A percentile compares a stretch with the other conserved stretches of the same genome.
phyloP scores from a whole-genome alignment of 2,888 invertebrate genomes.

The Hoplodrina ambigua region DNA sequence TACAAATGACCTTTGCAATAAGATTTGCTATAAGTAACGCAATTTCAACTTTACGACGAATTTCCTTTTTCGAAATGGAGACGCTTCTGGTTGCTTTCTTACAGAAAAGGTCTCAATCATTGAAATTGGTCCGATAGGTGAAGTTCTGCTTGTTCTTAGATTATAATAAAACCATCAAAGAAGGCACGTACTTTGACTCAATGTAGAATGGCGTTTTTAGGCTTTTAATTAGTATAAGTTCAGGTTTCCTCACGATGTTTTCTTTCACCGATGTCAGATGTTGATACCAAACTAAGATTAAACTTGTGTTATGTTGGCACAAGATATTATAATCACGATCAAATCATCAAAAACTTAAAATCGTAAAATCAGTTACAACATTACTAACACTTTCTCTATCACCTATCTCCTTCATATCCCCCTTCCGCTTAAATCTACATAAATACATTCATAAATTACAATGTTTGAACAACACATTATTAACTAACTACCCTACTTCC shows the following conservation, averaged over 20 bases:
- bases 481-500: conserved; percentile 5
- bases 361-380: not conserved
- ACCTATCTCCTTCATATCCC: not conserved
- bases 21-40: not conserved
- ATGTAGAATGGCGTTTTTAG: no score
- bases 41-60: not conserved
- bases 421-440: conserved; percentile 8
- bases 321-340: no score
- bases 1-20: not conserved
- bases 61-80: not conserved
- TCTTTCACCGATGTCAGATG: no score
- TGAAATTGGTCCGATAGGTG: not conserved
- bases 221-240: no score
- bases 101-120: not conserved
- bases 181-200: no score
- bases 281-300: no score
- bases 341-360: not conserved
- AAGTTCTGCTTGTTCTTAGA: not conserved
- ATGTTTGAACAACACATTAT: conserved; percentile 23
- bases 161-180: no score
- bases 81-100: not conserved
- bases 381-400: not conserved
- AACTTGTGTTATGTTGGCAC: no score
- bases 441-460: conserved; percentile 20
- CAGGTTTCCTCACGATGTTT: no score